phyloP scores from a whole-genome alignment of 2,888 invertebrate species.

The Leptinotarsa haldemani region DNA sequence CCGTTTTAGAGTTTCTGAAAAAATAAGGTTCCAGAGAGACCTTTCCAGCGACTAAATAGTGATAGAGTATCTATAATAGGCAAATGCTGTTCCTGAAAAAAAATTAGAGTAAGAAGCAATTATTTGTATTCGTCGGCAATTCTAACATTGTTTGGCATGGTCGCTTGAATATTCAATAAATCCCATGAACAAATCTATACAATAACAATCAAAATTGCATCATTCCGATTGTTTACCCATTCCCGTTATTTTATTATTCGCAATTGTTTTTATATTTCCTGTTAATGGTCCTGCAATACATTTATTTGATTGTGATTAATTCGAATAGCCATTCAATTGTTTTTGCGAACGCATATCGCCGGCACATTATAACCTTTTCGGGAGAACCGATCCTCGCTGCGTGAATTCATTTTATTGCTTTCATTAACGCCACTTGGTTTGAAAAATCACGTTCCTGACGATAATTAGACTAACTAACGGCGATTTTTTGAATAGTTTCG shows the following conservation, averaged over 20 bases:
- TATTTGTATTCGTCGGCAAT: too few species aligned
- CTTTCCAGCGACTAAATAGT: too few species aligned
- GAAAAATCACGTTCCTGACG: background rate
- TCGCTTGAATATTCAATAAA: background rate
- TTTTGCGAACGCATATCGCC: background rate
- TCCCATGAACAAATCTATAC: background rate
- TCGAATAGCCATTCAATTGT: constrained; percentile 3
- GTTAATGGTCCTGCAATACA: background rate
- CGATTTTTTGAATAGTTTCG: background rate
- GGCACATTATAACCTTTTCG: background rate
- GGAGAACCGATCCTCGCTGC: background rate
- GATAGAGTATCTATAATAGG: too few species aligned
- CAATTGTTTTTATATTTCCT: constrained; percentile 14
- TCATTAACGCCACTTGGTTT: constrained; percentile 2
- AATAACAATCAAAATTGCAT: background rate
- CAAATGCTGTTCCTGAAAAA: too few species aligned
- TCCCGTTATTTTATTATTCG: background rate
- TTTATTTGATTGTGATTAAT: constrained; percentile 12
- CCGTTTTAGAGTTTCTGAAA: too few species aligned
- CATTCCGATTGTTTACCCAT: background rate
- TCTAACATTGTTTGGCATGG: too few species aligned
- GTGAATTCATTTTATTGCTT: constrained; percentile 3
- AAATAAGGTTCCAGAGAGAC: too few species aligned
- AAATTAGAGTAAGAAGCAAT: too few species aligned
- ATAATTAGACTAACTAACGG: background rate